These are phyloP conservation scores for Sapayoa aenigma DNA, from an alignment of 2,113 vertebrate species.

Conservation along the genomic window DNA sequence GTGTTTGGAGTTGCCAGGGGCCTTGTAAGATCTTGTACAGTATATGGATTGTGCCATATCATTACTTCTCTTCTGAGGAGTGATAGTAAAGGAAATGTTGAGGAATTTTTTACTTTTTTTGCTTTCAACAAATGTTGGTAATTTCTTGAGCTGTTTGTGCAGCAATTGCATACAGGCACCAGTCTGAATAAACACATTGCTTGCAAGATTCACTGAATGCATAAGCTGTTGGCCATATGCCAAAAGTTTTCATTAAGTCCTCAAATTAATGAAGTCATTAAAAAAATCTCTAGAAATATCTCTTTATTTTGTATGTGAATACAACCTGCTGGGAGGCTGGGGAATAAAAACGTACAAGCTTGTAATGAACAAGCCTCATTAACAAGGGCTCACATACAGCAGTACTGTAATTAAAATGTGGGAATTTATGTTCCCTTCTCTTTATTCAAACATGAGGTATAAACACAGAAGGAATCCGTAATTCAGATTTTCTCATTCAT, in stretches of 20 bases:
- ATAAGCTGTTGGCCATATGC: not conserved
- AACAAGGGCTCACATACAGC: not conserved
- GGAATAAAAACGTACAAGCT: not conserved
- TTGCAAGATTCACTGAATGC: not conserved
- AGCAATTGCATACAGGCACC: not conserved
- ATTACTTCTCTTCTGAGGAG: not conserved
- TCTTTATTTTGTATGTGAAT: not conserved
- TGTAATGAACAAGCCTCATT: not conserved
- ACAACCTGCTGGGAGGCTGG: not conserved
- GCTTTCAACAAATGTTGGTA: not conserved
- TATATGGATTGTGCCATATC: rapidly evolving
- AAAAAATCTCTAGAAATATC: not conserved
- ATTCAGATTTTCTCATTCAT: not conserved
- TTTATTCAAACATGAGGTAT: not conserved
- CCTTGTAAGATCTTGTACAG: not conserved
- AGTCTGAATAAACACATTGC: not conserved
- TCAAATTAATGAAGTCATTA: not conserved
- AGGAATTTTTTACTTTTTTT: not conserved
- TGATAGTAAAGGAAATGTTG: not conserved
- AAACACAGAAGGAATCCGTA: not conserved
- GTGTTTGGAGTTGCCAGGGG: not conserved
- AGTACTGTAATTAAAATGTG: not conserved
- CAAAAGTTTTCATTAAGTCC: not conserved
- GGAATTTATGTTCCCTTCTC: not conserved
- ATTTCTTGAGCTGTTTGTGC: not conserved